These are phyloP conservation scores for Chloropsis hardwickii DNA, from an alignment of 2,113 vertebrate species.

Conservation along the genomic window DNA sequence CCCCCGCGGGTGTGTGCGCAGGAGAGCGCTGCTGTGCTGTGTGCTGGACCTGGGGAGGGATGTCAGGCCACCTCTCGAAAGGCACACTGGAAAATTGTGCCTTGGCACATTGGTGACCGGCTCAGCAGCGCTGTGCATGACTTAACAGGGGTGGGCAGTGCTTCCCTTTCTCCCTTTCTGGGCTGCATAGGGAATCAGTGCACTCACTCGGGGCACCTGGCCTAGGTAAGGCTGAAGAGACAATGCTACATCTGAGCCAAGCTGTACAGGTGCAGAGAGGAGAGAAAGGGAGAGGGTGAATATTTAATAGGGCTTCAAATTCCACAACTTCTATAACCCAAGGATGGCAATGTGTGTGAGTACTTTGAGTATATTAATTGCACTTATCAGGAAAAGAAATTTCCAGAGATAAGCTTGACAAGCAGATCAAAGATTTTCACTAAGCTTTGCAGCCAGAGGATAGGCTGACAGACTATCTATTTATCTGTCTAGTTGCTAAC, in stretches of 20 bases:
- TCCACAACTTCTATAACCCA: neutral
- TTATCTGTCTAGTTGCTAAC: neutral
- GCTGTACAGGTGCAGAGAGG: neutral
- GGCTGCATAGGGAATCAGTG: neutral
- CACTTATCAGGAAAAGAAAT: neutral
- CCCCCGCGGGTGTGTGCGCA: rapidly evolving
- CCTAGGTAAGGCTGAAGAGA: neutral
- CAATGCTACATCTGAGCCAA: neutral
- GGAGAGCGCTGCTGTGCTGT: neutral
- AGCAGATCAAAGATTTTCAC: neutral
- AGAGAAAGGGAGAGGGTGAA: no score
- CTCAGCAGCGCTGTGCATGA: neutral
- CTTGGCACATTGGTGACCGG: neutral
- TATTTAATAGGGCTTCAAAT: neutral
- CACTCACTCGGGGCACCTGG: neutral
- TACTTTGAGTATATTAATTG: neutral
- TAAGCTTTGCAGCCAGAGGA: neutral
- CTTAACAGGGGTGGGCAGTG: neutral
- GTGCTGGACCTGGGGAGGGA: neutral
- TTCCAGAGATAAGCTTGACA: neutral
- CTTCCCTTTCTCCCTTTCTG: neutral
- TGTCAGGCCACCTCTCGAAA: neutral
- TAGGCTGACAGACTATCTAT: neutral
- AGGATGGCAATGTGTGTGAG: neutral
- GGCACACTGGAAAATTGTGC: neutral